Conservation (phyloP, 2,797 vertebrate genomes). For the Furcifer pardalis region DNA sequence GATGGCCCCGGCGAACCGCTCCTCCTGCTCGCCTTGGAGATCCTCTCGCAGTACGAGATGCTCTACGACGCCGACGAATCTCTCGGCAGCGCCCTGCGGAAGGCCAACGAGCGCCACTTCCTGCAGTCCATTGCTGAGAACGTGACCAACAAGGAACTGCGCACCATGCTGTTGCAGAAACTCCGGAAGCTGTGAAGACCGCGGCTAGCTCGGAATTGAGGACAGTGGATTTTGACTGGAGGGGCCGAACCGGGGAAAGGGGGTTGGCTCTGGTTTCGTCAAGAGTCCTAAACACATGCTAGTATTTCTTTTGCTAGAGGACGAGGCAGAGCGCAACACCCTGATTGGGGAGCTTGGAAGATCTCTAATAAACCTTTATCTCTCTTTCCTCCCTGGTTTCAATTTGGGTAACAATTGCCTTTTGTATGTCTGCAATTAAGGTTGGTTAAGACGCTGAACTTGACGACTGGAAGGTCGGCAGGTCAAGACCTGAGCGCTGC, state of each 20-base stretch:
- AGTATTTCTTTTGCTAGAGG: neutral
- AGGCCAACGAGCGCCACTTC: constrained; percentile 88
- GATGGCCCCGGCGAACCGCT: constrained; percentile 77
- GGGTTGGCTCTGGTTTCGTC: no score
- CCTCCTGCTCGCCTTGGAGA: constrained; percentile 88
- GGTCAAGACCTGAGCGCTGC: no score
- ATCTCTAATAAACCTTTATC: constrained; percentile 48
- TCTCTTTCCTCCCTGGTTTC: constrained; percentile 11
- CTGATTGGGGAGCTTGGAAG: neutral
- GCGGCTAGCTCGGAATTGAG: no score
- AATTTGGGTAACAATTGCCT: no score
- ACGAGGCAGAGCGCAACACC: neutral
- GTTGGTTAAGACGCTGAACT: no score
- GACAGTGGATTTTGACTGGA: no score
- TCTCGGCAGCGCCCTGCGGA: constrained; percentile 79
- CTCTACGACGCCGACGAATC: constrained; percentile 75
- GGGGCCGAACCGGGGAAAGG: no score
- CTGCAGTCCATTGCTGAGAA: constrained; percentile 86
- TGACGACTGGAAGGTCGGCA: no score
- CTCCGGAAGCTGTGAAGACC: constrained; percentile 78
- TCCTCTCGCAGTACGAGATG: constrained; percentile 86
- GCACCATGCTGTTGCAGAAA: constrained; percentile 88
- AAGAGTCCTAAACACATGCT: accelerated
- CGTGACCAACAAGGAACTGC: constrained; percentile 80
- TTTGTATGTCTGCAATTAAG: no score